phyloP scores from a whole-genome alignment of 2,888 invertebrate genomes.

The Microplitis deprimator region DNA sequence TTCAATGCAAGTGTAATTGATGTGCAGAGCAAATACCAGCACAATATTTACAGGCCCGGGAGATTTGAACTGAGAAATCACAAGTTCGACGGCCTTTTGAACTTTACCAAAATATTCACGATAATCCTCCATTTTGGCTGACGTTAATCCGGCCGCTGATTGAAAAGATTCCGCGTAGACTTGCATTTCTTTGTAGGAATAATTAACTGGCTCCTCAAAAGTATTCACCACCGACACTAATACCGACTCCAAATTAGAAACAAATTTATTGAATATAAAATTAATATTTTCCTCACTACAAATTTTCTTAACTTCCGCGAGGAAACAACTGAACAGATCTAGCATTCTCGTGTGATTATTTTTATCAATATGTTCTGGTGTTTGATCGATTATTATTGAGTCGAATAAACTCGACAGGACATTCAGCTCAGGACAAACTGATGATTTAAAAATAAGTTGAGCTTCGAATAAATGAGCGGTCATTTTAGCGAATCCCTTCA shows the following conservation, averaged over 20 bases:
- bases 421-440: constrained; percentile 42
- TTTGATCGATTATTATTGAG: constrained; percentile 50
- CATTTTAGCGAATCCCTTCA: constrained; percentile 54
- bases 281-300: not conserved
- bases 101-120: not conserved
- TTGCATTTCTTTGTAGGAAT: constrained; percentile 46
- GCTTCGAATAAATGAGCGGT: constrained; percentile 58
- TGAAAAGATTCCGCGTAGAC: constrained; percentile 41
- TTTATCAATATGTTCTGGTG: constrained; percentile 59
- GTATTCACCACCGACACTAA: constrained; percentile 51
- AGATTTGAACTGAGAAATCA: not conserved
- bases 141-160: not conserved
- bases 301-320: not conserved
- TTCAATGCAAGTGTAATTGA: not conserved
- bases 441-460: constrained; percentile 47
- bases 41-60: too few relatives aligned
- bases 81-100: not conserved
- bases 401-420: constrained; percentile 51
- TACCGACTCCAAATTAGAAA: constrained; percentile 40
- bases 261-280: constrained; percentile 32
- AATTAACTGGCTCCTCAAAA: constrained; percentile 42
- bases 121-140: not conserved
- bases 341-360: constrained; percentile 47
- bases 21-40: not conserved
- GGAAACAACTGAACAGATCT: constrained; percentile 47